Evolutionary conservation across 2,113 vertebrate species (phyloP), one percentile per base, ranked within the genome.

Genomic region (Tauraco erythrolophus): DNA sequence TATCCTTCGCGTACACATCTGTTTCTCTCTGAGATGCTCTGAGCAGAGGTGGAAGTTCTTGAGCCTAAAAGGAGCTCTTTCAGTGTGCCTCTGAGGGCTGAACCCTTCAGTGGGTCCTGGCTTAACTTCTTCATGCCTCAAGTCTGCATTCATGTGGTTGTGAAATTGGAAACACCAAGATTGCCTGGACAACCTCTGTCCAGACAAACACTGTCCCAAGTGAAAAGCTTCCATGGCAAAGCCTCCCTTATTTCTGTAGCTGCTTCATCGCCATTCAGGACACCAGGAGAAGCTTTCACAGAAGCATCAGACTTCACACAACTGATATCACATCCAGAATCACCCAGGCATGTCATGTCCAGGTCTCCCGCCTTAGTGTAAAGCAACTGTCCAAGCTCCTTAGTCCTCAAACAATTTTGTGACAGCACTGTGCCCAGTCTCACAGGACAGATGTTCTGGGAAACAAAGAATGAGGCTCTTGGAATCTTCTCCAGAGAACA

Each of bases 281-380:
- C 18, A 82, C 14, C 51, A 75, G n/a, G 25, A 91, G n/a, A 74
- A 75, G 22, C 46, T 88, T 62, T 57, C 50, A 51, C 9, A 51
- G 89, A 54, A 83, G 19, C 33, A 64, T 51, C 13, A 83, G 53
- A 39, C 22, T 48, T 65, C 79, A 45, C 22, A 3, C 18, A 33
- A 35, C 16, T 4, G 4, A 53, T 41, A 22, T 45, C 22, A 76
- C 27, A n/a, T 45, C 27, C 79, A 77, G 91, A 85, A 14, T 27
- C 53, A 3, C 35, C 43, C 0, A 0, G 41, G 39, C 13, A 2
- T 16, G 4, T 39, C 4, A 2, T 24, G 9, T 50, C 37, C n/a
- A 24, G 10, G 21, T 79, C 57, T 71, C 43, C 27, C 65, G 51
- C 24, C 37, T 33, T 66, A 14, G 6, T 70, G 13, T 61, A 57